Conservation (phyloP, 2,888 invertebrate genomes). For the Herminia tarsipennalis region DNA sequence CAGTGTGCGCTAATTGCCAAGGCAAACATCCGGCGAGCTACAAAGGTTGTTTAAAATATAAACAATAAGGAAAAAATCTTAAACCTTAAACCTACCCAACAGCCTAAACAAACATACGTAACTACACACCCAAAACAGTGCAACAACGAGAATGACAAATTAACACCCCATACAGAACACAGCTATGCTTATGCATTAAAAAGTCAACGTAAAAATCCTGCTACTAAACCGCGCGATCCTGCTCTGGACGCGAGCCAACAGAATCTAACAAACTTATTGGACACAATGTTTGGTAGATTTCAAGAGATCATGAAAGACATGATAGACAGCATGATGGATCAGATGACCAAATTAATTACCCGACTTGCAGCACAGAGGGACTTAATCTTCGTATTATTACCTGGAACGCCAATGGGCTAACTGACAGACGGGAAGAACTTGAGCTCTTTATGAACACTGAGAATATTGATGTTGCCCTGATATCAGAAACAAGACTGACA, state of each 20-base stretch:
- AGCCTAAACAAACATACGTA: not conserved
- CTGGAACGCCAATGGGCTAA: conserved; percentile 3
- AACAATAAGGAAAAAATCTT: not conserved
- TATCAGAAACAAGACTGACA: not conserved
- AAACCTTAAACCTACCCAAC: not conserved
- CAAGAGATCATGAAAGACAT: conserved; percentile 9
- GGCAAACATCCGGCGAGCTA: not conserved
- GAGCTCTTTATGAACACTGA: not conserved
- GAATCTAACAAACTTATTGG: not conserved
- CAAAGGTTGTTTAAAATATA: not conserved
- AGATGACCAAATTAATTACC: not conserved
- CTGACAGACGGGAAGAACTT: not conserved
- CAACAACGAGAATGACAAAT: not conserved
- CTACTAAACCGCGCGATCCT: not conserved
- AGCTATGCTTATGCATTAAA: not conserved
- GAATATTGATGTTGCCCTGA: not conserved
- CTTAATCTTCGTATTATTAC: not conserved
- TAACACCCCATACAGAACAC: too few relatives aligned
- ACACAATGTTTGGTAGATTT: conserved; percentile 2
- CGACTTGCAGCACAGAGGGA: not conserved
- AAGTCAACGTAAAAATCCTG: not conserved
- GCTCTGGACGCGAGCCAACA: not conserved
- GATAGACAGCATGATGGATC: conserved; percentile 4
- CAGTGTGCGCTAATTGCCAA: not conserved
- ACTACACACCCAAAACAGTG: not conserved